Evolutionary conservation across 1,140 invertebrate genomes (phyloP), one percentile per base, ranked within the genome.

Genomic region (Colletes latitarsis): DNA sequence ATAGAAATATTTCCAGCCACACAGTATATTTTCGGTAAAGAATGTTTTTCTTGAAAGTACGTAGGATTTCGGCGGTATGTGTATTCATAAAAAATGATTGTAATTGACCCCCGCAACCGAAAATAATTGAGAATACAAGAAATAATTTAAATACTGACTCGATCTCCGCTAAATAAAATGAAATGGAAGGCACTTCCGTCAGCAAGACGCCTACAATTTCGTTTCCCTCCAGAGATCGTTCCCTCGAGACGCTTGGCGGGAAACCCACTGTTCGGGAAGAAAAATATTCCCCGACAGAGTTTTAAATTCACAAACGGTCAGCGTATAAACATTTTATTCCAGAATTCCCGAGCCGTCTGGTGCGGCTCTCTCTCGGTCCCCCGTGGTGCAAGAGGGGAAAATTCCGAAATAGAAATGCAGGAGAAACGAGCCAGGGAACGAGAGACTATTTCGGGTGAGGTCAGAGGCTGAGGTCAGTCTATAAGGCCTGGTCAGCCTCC

Each of bases 401-500:
- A 81, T 82, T 85, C 85, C 62, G 83, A 89, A 89, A 89, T 89
- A 89, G 87, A 89, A 89, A 79, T 82, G 81, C 82, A 87, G 68
- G 77, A 82, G 85, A 80, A 79, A 82, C 82, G 85, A 87, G 86
- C 85, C 85, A 84, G 85, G 82, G 86, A 78, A 69, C 77, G 80
- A 82, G 84, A 89, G 88, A 90, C 90, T 93, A 93, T 93, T 93
- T 93, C 86, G 91, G 91, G 93, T 92, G 92, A 92, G 93, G 93
- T 93, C 91, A 93, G 92, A 93, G 93, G 93, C 93, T 93, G 92
- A 92, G 93, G 92, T 93, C 91, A 92, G 89, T 91, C 91, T 91
- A 90, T 91, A 90, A 90, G 90, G 90, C 89, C 91, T 92, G 92
- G 93, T 93, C 91, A 93, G 91, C 91, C 92, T 92, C 93, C 93